Percentiles rank a stretch among this genome's conserved stretches.
phyloP scores from a whole-genome alignment of 1,140 invertebrate species.

The Pseudoatta argentina region DNA sequence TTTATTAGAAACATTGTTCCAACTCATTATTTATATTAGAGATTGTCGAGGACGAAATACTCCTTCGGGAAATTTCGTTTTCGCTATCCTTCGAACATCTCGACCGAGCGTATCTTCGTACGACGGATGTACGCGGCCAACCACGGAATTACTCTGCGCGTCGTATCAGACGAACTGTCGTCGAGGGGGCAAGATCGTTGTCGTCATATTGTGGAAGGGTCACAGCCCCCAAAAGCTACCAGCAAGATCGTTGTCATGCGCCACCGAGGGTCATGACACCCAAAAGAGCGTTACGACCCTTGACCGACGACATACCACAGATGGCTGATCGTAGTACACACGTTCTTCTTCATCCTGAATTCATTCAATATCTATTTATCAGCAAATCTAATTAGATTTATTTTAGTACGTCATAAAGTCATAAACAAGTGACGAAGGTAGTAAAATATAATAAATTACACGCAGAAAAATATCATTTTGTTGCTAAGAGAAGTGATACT shows the following conservation, averaged over 20 bases:
- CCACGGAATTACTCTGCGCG: slow-evolving; percentile 64
- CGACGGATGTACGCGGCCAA: background rate
- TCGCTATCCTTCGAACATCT: slow-evolving; percentile 1
- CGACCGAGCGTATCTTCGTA: slow-evolving; percentile 10
- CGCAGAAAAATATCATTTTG: background rate
- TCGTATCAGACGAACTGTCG: slow-evolving; percentile 70
- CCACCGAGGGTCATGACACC: slow-evolving; percentile 52
- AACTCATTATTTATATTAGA: background rate
- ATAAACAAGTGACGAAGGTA: background rate
- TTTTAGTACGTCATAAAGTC: background rate
- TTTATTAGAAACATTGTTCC: background rate
- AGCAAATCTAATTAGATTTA: background rate
- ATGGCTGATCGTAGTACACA: background rate
- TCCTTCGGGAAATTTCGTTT: slow-evolving; percentile 54
- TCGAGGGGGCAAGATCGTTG: slow-evolving; percentile 68
- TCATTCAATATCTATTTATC: slow-evolving; percentile 14
- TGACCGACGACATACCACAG: slow-evolving; percentile 22
- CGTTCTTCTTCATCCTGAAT: slow-evolving; percentile 14
- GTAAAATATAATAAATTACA: background rate
- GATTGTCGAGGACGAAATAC: slow-evolving; percentile 7
- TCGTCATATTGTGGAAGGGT: slow-evolving; percentile 43
- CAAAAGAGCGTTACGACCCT: slow-evolving; percentile 65
- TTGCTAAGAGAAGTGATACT: background rate
- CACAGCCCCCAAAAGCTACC: slow-evolving; percentile 49
- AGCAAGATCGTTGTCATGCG: slow-evolving; percentile 31